A percentile compares a stretch with the other conserved stretches of the same genome.
phyloP scores from a whole-genome alignment of 2,113 vertebrate species.

The Oophaga pumilio region DNA sequence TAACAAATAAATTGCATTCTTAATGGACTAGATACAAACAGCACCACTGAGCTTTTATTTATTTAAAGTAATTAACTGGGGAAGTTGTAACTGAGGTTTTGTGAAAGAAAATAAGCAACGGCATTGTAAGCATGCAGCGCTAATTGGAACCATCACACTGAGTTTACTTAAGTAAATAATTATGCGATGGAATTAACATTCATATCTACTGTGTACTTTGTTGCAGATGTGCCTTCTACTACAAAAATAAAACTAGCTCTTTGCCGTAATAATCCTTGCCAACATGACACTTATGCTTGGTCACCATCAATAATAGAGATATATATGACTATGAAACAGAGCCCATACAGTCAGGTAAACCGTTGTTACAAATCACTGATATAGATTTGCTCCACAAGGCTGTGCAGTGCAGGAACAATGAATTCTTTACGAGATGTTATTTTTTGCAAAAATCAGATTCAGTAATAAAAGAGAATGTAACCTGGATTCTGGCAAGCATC shows the following conservation, averaged over 20 bases:
- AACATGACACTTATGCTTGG: background rate
- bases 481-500: background rate
- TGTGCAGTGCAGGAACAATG: background rate
- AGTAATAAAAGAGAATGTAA: too few species aligned
- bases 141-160: slow-evolving; percentile 11
- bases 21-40: slow-evolving; percentile 11
- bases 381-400: background rate
- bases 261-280: background rate
- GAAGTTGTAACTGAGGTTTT: background rate
- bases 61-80: slow-evolving; percentile 5
- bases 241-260: background rate
- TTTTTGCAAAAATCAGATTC: background rate
- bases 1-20: slow-evolving; percentile 6
- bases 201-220: slow-evolving; percentile 12
- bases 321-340: background rate
- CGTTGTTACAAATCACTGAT: background rate
- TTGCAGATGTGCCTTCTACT: slow-evolving; percentile 2
- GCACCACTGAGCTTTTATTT: slow-evolving; percentile 1
- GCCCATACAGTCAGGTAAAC: background rate
- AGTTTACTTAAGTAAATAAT: slow-evolving; percentile 17
- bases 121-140: background rate
- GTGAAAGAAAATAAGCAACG: background rate
- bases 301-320: background rate
- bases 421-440: background rate
- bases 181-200: slow-evolving; percentile 17